Evolutionary conservation across 2,888 invertebrate genomes (phyloP).

Genomic region (Melieria picta): DNA sequence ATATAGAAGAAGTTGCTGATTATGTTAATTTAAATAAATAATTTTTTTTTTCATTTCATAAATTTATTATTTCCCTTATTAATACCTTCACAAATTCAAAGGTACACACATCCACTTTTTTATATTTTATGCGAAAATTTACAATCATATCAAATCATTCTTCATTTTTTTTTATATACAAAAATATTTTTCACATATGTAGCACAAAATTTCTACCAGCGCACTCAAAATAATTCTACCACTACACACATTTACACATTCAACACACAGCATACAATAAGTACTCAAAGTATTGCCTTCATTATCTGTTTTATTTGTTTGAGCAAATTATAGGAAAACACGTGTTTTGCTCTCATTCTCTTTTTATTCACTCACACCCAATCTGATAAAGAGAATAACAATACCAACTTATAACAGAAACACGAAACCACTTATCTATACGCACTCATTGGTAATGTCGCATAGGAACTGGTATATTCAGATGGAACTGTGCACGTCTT

Average conservation of each 20-base stretch:
- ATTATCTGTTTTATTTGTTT: constrained; percentile 2
- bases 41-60: no score
- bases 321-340: background rate
- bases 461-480: constrained; percentile 3
- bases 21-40: no score
- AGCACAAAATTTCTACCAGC: no score
- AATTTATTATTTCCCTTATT: no score
- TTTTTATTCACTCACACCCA: background rate
- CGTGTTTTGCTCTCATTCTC: constrained; percentile 6
- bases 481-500: constrained; percentile 1
- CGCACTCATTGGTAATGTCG: background rate
- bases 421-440: background rate
- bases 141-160: no score
- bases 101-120: no score
- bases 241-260: background rate
- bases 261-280: background rate
- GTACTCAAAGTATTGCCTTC: background rate
- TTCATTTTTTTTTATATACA: no score
- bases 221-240: background rate
- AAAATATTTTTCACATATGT: no score
- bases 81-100: no score
- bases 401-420: constrained; percentile 9
- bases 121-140: no score
- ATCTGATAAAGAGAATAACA: constrained; percentile 3
- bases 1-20: no score